Evolutionary conservation across 1,140 invertebrate species (phyloP), one percentile per base, ranked within the genome.

Genomic region (Drosophila sp.): DNA sequence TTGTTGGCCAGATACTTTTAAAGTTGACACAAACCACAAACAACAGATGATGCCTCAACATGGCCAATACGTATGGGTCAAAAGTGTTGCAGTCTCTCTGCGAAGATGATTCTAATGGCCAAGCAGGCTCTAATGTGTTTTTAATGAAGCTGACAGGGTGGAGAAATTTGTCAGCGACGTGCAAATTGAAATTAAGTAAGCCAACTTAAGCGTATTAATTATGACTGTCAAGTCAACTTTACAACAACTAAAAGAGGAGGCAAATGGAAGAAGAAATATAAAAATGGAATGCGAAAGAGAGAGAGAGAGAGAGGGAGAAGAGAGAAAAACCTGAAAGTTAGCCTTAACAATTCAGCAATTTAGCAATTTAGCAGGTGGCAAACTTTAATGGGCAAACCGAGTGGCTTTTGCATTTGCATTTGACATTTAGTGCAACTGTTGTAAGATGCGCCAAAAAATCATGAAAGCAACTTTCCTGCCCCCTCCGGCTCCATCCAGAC

Each of bases 121-220:
- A 21, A 14, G 21, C 25, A 9, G 25, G 34, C 14, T 73, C 83
- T 87, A 87, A 87, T 87, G 83, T 72, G 51, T 89, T 87, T 87
- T 87, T 87, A 87, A 87, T 87, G 83, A 89, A 79, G 65, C 50
- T 25, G 38, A 64, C 48, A 36, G 57, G 51, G 45, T 46, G 45
- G 62, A 53, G 59, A 76, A 80, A 76, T 78, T 78, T 80, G 78
- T 80, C 63, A 76, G 77, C 69, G 25, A 51, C 46, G 67, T 72
- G 67, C 69, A 70, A 78, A 83, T 76, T 79, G 69, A 59, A 83
- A 84, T 74, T 80, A 84, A 84, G 64, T 84, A 63, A 84, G 56
- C 78, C 57, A 89, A 87, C 45, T 83, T 89, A 87, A 80, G 83
- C 56, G 72, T 76, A 87, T 89, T 87, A 89, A 87, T 87, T 87